phyloP scores from a whole-genome alignment of 2,888 invertebrate genomes.

The Sarcophaga caerulescens region DNA sequence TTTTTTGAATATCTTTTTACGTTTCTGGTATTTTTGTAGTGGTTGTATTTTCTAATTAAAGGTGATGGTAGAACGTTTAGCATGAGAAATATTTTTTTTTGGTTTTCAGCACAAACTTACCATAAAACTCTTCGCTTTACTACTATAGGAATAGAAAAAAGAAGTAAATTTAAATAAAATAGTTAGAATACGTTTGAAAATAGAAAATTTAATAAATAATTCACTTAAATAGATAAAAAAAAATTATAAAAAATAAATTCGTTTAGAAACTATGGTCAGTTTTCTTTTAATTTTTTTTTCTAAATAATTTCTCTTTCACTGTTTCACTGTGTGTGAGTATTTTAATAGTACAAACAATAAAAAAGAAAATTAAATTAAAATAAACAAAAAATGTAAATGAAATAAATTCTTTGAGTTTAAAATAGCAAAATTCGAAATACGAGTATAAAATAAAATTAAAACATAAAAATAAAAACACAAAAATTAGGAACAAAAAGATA shows the following conservation, averaged over 20 bases:
- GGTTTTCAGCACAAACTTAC: not conserved
- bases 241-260: constrained; percentile 60
- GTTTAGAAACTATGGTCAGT: constrained; percentile 56
- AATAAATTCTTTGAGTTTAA: constrained; percentile 62
- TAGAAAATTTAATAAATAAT: constrained; percentile 57
- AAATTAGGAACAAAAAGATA: constrained; percentile 66
- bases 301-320: constrained; percentile 7
- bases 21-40: too few species aligned
- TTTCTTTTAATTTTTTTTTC: constrained; percentile 28
- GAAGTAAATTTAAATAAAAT: constrained; percentile 28
- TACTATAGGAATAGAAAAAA: constrained; percentile 40
- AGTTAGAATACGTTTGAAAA: constrained; percentile 24
- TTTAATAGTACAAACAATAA: constrained; percentile 44
- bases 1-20: too few species aligned
- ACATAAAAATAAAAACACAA: constrained; percentile 38
- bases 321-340: constrained; percentile 31
- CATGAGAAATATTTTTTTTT: not conserved
- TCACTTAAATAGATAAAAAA: constrained; percentile 53
- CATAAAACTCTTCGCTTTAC: constrained; percentile 34
- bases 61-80: too few species aligned
- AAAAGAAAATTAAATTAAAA: too few species aligned
- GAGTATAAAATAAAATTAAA: constrained; percentile 14
- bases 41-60: too few species aligned
- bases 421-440: constrained; percentile 55
- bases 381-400: constrained; percentile 2